Evolutionary conservation across 2,888 invertebrate genomes (phyloP), one percentile per base, ranked within the genome.

Genomic region (Brenthis ino): DNA sequence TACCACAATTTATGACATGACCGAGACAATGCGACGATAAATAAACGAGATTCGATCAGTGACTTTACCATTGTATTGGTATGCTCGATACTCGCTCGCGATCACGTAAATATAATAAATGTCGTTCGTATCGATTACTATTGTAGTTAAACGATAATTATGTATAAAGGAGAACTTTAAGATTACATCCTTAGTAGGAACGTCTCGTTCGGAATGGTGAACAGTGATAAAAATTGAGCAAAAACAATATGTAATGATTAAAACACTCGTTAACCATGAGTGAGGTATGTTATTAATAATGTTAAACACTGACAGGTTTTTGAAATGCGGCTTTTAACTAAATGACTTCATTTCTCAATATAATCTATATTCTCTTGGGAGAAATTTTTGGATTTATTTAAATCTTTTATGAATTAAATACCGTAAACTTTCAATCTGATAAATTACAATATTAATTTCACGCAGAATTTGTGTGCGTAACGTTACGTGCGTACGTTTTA

Each of bases 11-110:
- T 76, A 77, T 75, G 73, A 74, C 67, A 57, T 57, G 48, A 16
- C 58, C 58, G 55, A 72, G 72, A 77, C 77, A 77, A 77, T 77
- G 73, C 73, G 72, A 67, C 74, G 71, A 75, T 77, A 77, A 76
- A 77, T 75, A 77, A 55, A 57, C 58, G 47, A 60, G 76, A 75
- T 75, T 74, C 67, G 67, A 75, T 75, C 74, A 53, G 68, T 67
- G 69, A 24, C 61, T 56, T 33, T 54, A 57, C 67, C 16, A 69
- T 54, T 37, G 51, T 16, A 14, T 51, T 8, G 16, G 20, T 14
- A 28, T 53, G 11, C n/a, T 16, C 51, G 53, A 63, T 53, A 37
- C 14, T 43, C 51, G 51, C 16, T 61, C 50, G 58, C 24, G 48
- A 48, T 28, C 24, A 60, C 48, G 12, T 60, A 28, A 48, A 28